Base-by-base conservation (phyloP, 2,113 vertebrate species). In the Tychaedon coryphoeus region DNA sequence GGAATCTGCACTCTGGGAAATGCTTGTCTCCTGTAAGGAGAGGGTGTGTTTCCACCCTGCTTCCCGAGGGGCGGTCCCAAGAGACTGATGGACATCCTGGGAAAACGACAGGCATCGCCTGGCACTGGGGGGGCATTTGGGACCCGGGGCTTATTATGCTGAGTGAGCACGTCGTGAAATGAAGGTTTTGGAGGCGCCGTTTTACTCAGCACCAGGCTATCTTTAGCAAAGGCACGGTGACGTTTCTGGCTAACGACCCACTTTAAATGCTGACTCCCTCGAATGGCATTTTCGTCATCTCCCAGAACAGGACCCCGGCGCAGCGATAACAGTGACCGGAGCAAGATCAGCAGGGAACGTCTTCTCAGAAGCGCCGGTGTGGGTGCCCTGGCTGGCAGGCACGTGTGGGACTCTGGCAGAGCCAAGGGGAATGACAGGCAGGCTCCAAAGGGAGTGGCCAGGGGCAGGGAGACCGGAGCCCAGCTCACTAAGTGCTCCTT, bases 141-240 rank as follows among this genome's bases (percentile, higher is more conserved):
- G 83, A 50, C 65, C 1, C 4, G 51, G 62, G 48, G 50, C 29
- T 74, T 33, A 34, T 89, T 74, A 0, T 33, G 94, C 88, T 95
- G 94, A 96, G 77, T 2, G 56, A 89, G 77, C 64, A 18, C n/a
- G 60, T 94, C 86, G 88, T 91, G 96, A 96, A 95, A 96, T 47
- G 80, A 96, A 87, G 90, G 73, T 19, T 95, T 87, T 86, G 56
- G 70, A 93, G 88, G 92, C 65, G 50, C 93, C 36, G n/a, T 97
- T 97, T 97, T 96, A 96, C 96, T 97, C 97, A 97, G 94, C 82
- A 29, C 60, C 50, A 5, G 78, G 72, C 94, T 96, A 95, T 97
- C 97, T 97, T 97, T 96, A 96, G 95, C 90, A 84, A 26, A 92
- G 85, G 24, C 61, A 53, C 69, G 64, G 42, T 88, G 93, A 90